These are phyloP conservation scores for Drosophila flavopinicola DNA, from an alignment of 2,888 invertebrate genomes.

Conservation along the genomic window DNA sequence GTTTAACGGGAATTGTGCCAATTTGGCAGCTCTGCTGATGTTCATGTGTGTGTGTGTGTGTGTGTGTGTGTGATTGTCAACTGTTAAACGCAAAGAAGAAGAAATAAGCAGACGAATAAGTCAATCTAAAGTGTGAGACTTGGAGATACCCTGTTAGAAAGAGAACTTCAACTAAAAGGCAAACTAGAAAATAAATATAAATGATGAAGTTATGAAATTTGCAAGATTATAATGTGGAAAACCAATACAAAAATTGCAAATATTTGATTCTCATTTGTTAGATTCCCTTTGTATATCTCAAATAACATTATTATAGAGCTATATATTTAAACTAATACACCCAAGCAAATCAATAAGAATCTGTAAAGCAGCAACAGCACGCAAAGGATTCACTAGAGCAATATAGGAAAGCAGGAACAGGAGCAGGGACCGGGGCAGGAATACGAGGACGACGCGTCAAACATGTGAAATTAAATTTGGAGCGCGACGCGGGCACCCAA, in stretches of 20 bases:
- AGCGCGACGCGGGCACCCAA: constrained; percentile 33
- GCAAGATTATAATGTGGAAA: not conserved
- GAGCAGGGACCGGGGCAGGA: not conserved
- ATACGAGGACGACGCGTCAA: constrained; percentile 61
- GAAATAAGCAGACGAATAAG: not conserved
- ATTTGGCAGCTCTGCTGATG: constrained; percentile 48
- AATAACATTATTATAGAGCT: no score
- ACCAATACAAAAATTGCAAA: no score
- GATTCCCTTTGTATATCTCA: no score
- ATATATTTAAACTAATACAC: no score
- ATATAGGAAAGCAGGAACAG: not conserved
- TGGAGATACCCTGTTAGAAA: not conserved
- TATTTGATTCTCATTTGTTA: no score
- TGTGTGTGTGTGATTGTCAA: constrained; percentile 53
- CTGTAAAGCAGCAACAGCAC: constrained; percentile 53
- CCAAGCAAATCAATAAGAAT: constrained; percentile 12
- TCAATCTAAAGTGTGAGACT: not conserved
- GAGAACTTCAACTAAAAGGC: not conserved
- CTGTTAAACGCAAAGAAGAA: constrained; percentile 26
- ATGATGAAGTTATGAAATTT: no score
- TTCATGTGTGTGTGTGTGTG: constrained; percentile 9
- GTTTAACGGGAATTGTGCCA: constrained; percentile 79
- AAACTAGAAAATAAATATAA: not conserved
- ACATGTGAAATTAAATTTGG: constrained; percentile 76
- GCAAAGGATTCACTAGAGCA: constrained; percentile 37